Percentiles rank a stretch among this genome's conserved stretches.
Evolutionary conservation across 2,797 vertebrate species (phyloP).

Genomic region (Hippocampus kuda): DNA sequence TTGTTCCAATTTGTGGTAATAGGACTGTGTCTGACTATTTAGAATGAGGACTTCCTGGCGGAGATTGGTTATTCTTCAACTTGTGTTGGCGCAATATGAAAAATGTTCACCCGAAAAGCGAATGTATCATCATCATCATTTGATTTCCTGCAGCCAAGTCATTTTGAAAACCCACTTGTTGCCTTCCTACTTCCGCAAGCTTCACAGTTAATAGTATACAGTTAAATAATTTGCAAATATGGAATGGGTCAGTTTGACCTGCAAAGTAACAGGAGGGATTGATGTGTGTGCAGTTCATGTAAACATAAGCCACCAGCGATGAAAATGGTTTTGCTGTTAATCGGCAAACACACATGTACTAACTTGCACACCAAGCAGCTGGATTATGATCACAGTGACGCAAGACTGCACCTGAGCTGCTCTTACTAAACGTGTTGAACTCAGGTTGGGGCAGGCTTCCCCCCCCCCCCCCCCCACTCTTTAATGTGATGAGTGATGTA

Average conservation of each 20-base stretch:
- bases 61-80: too few species aligned
- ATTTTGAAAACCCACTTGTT: too few species aligned
- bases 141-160: too few species aligned
- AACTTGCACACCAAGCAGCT: not conserved
- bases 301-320: not conserved
- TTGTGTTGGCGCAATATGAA: too few species aligned
- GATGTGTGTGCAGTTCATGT: not conserved
- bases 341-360: not conserved
- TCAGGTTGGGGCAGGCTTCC: conserved; percentile 14
- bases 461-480: too few species aligned
- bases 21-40: too few species aligned
- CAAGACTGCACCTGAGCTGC: conserved; percentile 1
- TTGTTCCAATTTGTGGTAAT: too few species aligned
- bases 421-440: conserved; percentile 22
- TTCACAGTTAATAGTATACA: not conserved
- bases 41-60: too few species aligned
- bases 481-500: not conserved
- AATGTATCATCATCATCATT: too few species aligned
- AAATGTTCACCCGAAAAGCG: too few species aligned
- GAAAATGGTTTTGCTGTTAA: not conserved
- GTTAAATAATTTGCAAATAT: not conserved
- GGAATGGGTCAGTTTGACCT: not conserved
- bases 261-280: not conserved
- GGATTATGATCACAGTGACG: not conserved
- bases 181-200: too few species aligned